Evolutionary conservation across 2,888 invertebrate genomes (phyloP).

Genomic region (Agriotes lineatus): DNA sequence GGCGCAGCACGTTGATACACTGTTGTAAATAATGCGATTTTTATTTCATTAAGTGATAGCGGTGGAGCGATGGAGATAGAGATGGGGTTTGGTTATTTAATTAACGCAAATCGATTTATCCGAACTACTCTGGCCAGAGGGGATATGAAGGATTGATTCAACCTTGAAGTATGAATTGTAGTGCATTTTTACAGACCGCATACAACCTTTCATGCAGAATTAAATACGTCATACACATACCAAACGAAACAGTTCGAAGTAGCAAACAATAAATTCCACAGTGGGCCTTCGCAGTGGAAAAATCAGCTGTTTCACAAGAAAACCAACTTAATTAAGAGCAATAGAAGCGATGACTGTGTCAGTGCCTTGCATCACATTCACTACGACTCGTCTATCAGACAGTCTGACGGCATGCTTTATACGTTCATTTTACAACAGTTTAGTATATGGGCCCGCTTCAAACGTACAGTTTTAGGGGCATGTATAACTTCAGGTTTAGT

Average conservation of each 20-base stretch:
- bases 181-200: too few relatives aligned
- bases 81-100: too few relatives aligned
- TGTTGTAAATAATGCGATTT: neutral
- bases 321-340: neutral
- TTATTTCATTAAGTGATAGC: too few relatives aligned
- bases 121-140: too few relatives aligned
- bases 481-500: conserved; percentile 51
- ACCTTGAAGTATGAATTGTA: too few relatives aligned
- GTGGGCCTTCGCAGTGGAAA: neutral
- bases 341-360: conserved; percentile 22
- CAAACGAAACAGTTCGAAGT: neutral
- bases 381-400: conserved; percentile 60
- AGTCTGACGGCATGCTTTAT: conserved; percentile 65
- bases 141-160: too few relatives aligned
- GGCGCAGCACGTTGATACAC: neutral
- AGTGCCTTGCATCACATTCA: conserved; percentile 42
- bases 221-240: neutral
- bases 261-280: neutral
- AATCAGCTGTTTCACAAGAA: conserved; percentile 3
- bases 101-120: too few relatives aligned
- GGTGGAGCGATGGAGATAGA: too few relatives aligned
- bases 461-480: conserved; percentile 58
- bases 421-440: conserved; percentile 67
- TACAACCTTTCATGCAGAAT: too few relatives aligned
- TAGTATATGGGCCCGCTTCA: conserved; percentile 59